These are phyloP conservation scores for Calonectris borealis DNA, from an alignment of 2,113 vertebrate species.

Conservation along the genomic window DNA sequence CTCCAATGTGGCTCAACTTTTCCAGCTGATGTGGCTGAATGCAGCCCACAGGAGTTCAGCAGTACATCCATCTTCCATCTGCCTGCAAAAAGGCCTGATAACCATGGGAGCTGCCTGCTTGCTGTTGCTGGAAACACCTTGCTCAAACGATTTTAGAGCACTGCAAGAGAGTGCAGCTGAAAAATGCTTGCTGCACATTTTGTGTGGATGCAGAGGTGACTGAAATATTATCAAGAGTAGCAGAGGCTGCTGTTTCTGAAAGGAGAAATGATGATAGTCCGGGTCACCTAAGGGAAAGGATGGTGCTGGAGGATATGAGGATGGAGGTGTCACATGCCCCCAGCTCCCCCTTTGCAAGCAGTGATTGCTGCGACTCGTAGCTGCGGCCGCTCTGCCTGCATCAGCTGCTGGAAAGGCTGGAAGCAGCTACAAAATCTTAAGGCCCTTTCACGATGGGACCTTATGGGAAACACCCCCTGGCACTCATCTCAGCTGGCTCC, in stretches of 20 bases:
- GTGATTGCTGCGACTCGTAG: background rate
- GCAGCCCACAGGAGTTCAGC: background rate
- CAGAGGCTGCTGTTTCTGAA: background rate
- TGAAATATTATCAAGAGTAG: background rate
- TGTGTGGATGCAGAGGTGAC: background rate
- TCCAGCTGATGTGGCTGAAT: background rate
- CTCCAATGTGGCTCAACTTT: background rate
- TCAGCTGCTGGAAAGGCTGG: background rate
- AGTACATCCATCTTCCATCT: background rate
- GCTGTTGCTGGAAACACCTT: background rate
- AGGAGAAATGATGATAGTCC: background rate
- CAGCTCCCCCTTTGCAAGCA: background rate
- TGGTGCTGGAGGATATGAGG: background rate
- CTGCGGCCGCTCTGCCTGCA: background rate
- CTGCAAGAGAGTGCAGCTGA: background rate
- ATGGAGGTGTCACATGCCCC: background rate
- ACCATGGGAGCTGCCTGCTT: background rate
- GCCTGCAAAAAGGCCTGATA: background rate
- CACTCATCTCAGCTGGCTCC: accelerated
- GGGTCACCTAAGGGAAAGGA: background rate
- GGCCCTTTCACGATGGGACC: accelerated
- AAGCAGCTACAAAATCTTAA: background rate
- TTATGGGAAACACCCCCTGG: background rate
- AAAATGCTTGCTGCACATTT: background rate
- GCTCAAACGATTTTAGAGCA: background rate